phyloP scores from a whole-genome alignment of 2,888 invertebrate genomes.

The Hydraecia micacea region DNA sequence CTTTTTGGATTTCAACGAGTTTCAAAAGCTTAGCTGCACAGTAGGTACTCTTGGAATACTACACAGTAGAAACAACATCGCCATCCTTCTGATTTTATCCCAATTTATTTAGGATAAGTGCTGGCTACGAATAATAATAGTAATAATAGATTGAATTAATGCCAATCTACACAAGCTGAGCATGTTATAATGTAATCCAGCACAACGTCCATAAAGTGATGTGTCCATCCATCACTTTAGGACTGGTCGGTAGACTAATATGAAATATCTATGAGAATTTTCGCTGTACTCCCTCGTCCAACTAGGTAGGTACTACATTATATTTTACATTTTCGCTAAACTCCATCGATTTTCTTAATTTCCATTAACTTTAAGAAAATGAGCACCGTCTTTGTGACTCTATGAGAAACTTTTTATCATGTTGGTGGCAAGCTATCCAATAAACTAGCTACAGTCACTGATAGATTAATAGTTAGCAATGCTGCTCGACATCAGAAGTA shows the following conservation, averaged over 20 bases:
- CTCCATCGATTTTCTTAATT: not conserved
- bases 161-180: not conserved
- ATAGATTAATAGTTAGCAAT: not conserved
- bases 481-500: not conserved
- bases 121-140: not conserved
- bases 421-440: not conserved
- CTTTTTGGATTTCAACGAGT: too few relatives aligned
- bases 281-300: not conserved
- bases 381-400: not conserved
- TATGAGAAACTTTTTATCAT: not conserved
- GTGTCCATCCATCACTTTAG: constrained; percentile 23
- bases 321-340: not conserved
- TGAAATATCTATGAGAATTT: not conserved
- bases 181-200: constrained; percentile 20
- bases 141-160: constrained; percentile 13
- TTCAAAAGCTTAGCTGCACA: too few relatives aligned
- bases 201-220: not conserved
- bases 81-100: too few relatives aligned
- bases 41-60: too few relatives aligned
- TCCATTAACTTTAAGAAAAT: not conserved
- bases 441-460: not conserved
- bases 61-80: not conserved
- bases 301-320: too few relatives aligned
- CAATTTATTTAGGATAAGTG: not conserved
- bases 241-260: not conserved